Base-by-base conservation (phyloP, 1,140 invertebrate species). In the Samia ricini region DNA sequence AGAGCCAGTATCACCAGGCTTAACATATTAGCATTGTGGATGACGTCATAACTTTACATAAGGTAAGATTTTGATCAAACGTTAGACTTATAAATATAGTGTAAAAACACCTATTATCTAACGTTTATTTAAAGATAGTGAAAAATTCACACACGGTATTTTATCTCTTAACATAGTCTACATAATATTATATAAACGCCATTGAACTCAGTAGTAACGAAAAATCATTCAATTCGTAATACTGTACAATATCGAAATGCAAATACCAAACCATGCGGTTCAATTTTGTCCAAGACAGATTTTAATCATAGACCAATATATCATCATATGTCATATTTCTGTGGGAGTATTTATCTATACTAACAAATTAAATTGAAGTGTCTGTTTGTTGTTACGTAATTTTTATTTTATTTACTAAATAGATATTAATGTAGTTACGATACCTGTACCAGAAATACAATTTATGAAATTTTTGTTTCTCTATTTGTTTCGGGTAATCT, bases 271-370 rank as follows among this genome's bases (percentile, higher is more conserved):
- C 33, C 56, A 64, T 75, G 68, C 69, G 63, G 64, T 63, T 56
- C 72, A 61, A 84, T 82, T n/a, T 84, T 81, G 76, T 82, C 69
- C 67, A 57, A 70, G 63, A 73, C 79, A 77, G 79, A 82, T 84
- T 80, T 79, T 82, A 79, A 82, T 84, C 77, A 76, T 19, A 66
- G 69, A 77, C 68, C 74, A 75, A 78, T 81, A 69, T 73, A 73
- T 79, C 79, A 77, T 82, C n/a, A n/a, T 81, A 76, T 80, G 64
- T 67, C 26, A 5, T 19, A 7, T 23, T 23, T n/a, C n/a, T n/a
- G n/a, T n/a, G n/a, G n/a, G n/a, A n/a, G n/a, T n/a, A n/a, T n/a
- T n/a, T n/a, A n/a, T n/a, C n/a, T n/a, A n/a, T n/a, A n/a, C n/a
- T n/a, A n/a, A n/a, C n/a, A 42, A 10, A 42, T 42, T 15, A 2